Evolutionary conservation across 2,797 vertebrate genomes (phyloP).

Genomic region (Chaetophractus vellerosus): DNA sequence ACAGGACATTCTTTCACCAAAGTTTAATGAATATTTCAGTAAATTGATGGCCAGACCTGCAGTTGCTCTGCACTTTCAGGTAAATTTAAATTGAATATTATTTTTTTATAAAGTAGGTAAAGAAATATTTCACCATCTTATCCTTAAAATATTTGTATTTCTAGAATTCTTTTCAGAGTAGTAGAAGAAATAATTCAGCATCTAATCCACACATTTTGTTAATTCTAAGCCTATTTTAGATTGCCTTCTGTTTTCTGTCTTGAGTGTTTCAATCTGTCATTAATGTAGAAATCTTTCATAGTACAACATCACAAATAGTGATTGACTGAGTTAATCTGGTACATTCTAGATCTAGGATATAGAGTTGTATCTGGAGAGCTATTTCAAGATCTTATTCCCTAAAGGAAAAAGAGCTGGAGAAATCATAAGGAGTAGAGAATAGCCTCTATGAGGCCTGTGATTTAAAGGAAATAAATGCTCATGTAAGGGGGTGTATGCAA

Average conservation of each 20-base stretch:
- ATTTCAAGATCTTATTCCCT: neutral
- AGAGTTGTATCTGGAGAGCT: conserved; percentile 40
- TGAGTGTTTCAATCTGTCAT: neutral
- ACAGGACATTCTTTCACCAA: conserved; percentile 96
- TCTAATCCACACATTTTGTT: conserved; percentile 30
- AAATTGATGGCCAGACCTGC: conserved; percentile 95
- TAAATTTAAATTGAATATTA: conserved; percentile 85
- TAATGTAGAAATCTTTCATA: conserved; percentile 61
- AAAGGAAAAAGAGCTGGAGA: neutral
- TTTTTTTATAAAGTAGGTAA: conserved; percentile 25
- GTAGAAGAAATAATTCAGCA: conserved; percentile 11
- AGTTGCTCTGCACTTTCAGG: conserved; percentile 96
- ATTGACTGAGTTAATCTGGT: neutral
- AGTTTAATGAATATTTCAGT: conserved; percentile 97
- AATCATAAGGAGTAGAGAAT: conserved; percentile 27
- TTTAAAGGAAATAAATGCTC: conserved; percentile 35
- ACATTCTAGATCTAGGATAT: neutral
- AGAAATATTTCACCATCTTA: conserved; percentile 57
- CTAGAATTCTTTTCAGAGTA: conserved; percentile 46
- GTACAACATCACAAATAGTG: neutral
- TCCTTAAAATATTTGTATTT: conserved; percentile 41
- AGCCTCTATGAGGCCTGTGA: neutral
- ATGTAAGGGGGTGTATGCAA: neutral
- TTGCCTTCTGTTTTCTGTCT: conserved; percentile 49
- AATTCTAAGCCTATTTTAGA: neutral